A percentile compares a stretch with the other conserved stretches of the same genome.
Evolutionary conservation across 2,888 invertebrate species (phyloP).

Genomic region (Rotaria socialis): DNA sequence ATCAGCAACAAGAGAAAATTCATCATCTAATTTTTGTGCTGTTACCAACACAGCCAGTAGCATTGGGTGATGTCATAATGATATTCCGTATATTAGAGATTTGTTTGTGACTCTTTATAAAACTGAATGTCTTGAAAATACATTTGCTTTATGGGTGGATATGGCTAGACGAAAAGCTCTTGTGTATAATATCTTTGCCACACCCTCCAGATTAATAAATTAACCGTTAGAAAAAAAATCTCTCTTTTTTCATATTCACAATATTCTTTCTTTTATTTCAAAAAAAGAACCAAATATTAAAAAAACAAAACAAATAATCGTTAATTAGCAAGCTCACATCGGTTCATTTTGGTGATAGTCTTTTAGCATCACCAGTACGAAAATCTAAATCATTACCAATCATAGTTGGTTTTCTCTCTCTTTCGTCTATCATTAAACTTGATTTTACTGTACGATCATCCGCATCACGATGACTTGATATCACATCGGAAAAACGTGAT

Average conservation of each 20-base stretch:
- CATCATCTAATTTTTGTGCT: constrained; percentile 72
- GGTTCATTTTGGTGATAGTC: not conserved
- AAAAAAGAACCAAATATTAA: not conserved
- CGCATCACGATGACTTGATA: not conserved
- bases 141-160: too few species aligned
- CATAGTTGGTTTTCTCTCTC: not conserved
- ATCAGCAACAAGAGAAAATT: too few species aligned
- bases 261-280: constrained; percentile 11
- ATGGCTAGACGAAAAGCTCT: too few species aligned
- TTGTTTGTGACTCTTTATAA: too few species aligned
- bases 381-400: not conserved
- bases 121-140: too few species aligned
- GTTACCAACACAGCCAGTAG: constrained; percentile 81
- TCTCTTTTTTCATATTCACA: constrained; percentile 5
- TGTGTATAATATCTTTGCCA: too few species aligned
- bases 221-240: too few species aligned
- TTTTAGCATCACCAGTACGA: not conserved
- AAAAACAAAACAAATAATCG: not conserved
- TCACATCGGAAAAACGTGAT: not conserved
- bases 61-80: constrained; percentile 96
- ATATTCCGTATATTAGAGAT: constrained; percentile 85
- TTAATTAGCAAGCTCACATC: not conserved
- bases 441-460: not conserved
- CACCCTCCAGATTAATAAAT: too few species aligned
- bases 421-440: not conserved